Conservation (phyloP, 2,888 invertebrate species). For the Blastobasis lacticolella region DNA sequence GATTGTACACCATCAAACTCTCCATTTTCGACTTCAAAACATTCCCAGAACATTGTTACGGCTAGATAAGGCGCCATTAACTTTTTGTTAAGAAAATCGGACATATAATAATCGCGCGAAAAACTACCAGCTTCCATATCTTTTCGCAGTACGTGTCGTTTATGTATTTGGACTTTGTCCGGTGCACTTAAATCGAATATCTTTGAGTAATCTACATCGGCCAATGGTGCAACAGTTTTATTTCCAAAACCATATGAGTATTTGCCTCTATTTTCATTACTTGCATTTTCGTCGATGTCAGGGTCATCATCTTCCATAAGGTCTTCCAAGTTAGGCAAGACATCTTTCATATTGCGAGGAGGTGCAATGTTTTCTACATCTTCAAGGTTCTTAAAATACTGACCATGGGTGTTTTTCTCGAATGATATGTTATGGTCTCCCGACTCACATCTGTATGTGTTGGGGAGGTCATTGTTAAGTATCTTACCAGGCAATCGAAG, state of each 20-base stretch:
- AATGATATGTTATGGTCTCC: constrained; percentile 83
- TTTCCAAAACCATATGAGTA: constrained; percentile 82
- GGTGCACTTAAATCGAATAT: constrained; percentile 83
- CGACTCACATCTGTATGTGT: constrained; percentile 80
- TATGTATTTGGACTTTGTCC: constrained; percentile 69
- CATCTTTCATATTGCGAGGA: constrained; percentile 37
- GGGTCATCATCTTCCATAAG: constrained; percentile 61
- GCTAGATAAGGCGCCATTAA: constrained; percentile 72
- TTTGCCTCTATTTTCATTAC: constrained; percentile 33
- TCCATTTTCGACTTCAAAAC: constrained; percentile 39
- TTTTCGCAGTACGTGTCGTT: constrained; percentile 72
- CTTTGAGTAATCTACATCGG: constrained; percentile 76
- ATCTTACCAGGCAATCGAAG: constrained; percentile 82
- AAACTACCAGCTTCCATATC: constrained; percentile 79
- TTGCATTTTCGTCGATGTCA: constrained; percentile 48
- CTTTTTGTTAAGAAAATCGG: constrained; percentile 82
- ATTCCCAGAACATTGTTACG: constrained; percentile 67
- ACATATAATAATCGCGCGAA: constrained; percentile 86
- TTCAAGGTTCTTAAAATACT: constrained; percentile 82
- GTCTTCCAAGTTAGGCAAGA: constrained; percentile 62
- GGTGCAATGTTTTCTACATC: constrained; percentile 84
- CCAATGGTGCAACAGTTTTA: constrained; percentile 73
- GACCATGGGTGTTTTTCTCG: constrained; percentile 80
- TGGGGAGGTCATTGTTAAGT: constrained; percentile 80
- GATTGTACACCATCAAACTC: constrained; percentile 77